These are phyloP conservation scores for Sakesphorus luctuosus DNA, from an alignment of 2,113 vertebrate species.

Conservation along the genomic window DNA sequence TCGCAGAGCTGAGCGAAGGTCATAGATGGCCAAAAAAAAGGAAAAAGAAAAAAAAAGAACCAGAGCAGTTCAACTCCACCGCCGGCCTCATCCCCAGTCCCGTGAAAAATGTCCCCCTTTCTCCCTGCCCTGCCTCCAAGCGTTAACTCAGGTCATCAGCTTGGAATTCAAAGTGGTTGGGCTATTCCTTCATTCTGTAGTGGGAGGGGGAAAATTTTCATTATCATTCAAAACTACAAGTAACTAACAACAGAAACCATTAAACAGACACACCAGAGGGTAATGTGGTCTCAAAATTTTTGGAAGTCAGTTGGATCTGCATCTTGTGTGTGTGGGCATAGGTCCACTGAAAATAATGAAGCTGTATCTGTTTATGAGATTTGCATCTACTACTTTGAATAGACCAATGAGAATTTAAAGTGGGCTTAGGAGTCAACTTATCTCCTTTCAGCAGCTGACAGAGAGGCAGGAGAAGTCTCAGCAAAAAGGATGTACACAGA, in stretches of 20 bases:
- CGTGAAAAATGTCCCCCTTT: too few species aligned
- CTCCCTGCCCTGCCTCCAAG: too few species aligned
- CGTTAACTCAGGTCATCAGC: too few species aligned
- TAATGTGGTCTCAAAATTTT: neutral
- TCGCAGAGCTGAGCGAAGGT: too few species aligned
- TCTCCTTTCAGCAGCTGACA: neutral
- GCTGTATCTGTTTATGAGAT: neutral
- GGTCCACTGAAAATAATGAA: neutral
- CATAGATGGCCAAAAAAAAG: too few species aligned
- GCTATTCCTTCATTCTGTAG: too few species aligned
- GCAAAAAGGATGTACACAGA: neutral
- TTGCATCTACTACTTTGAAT: neutral
- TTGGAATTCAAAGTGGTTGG: too few species aligned
- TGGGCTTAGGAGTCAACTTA: rapidly evolving
- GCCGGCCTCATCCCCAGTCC: too few species aligned
- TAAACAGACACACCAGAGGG: neutral
- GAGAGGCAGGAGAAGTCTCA: neutral
- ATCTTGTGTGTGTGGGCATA: neutral
- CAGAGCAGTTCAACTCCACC: too few species aligned
- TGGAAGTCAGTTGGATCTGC: neutral
- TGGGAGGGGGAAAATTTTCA: too few species aligned
- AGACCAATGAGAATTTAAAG: neutral
- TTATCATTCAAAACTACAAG: too few species aligned
- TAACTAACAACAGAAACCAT: neutral
- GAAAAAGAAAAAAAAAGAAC: too few species aligned